Base-by-base conservation (phyloP, 2,888 invertebrate genomes). In the Melanotus villosus region DNA sequence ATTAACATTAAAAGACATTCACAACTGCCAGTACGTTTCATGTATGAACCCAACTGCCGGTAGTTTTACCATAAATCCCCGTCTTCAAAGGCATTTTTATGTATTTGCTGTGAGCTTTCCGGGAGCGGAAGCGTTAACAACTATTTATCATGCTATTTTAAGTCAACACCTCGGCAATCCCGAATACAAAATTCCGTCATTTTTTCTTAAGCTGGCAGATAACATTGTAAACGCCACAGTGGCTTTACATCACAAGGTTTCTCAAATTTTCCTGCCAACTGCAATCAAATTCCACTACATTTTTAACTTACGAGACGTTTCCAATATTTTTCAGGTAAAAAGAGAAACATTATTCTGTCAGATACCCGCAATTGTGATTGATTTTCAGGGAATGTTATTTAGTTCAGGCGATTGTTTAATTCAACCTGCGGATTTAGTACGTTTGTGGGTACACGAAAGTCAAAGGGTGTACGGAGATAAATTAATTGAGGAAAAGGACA, bases 41-140 rank as follows among this genome's bases (percentile, higher is more conserved):
- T 97, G 97, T 82, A 98, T 98, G 98, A 98, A 98, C 86, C 98
- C 98, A 0, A 98, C 98, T 0, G 97, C 98, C 21, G 98, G 98
- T 52, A 97, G 96, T 80, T 98, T 98, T 80, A 97, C 97, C 2
- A 97, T 98, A 74, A 97, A 98, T 86, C 96, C 98, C 0, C 89
- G 98, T 73, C 87, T 98, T 6, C 97, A 98, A 82, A 87, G 96
- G 57, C 96, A 96, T 82, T 96, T 96, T 81, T 92, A 94, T 79
- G 95, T 96, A 0, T 94, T 96, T 81, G 95, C 95, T 1, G 92
- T 96, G 34, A 89, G 89, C 79, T 91, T 91, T 83, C 93, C 93
- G 0, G 92, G 93, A 74, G 81, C 84, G 6, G 97, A 98, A 54
- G 93, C 97, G 0, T 86, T 98, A 67, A 92, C 91, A 65, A 92